Evolutionary conservation across 2,797 vertebrate genomes (phyloP).

Genomic region (Rhabdomys pumilio): DNA sequence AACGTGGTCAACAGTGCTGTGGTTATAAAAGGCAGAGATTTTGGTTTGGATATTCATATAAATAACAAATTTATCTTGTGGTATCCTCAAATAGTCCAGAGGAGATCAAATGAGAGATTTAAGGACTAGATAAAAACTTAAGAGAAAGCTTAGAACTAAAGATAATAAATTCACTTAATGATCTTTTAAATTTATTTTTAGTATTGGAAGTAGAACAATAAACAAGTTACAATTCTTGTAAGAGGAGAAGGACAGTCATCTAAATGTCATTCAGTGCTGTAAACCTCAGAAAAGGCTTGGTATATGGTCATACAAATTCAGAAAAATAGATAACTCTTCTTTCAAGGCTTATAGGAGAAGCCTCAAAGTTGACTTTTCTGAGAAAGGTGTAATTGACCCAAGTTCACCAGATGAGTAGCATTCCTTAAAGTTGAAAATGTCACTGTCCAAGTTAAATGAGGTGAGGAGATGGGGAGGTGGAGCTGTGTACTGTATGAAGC

Average conservation of each 20-base stretch:
- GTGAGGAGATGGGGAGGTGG: neutral
- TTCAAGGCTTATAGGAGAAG: neutral
- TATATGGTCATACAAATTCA: neutral
- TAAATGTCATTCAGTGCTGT: neutral
- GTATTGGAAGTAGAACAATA: neutral
- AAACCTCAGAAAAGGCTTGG: neutral
- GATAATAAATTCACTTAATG: constrained; percentile 28
- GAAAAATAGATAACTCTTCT: neutral
- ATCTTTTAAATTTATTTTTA: constrained; percentile 19
- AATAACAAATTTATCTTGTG: neutral
- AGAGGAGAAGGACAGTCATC: constrained; percentile 30
- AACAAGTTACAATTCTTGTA: neutral
- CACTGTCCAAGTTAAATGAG: neutral
- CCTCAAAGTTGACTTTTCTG: neutral
- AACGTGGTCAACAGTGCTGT: neutral
- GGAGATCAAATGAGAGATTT: neutral
- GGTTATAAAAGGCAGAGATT: constrained; percentile 1
- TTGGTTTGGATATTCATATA: neutral
- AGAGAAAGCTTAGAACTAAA: neutral
- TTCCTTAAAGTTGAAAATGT: constrained; percentile 17
- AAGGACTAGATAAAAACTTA: neutral
- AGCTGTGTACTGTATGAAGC: neutral
- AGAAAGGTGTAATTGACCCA: neutral
- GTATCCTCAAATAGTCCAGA: neutral
- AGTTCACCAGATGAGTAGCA: neutral